These are phyloP conservation scores for Nesospiza acunhae DNA, from an alignment of 2,113 vertebrate genomes.

Conservation along the genomic window DNA sequence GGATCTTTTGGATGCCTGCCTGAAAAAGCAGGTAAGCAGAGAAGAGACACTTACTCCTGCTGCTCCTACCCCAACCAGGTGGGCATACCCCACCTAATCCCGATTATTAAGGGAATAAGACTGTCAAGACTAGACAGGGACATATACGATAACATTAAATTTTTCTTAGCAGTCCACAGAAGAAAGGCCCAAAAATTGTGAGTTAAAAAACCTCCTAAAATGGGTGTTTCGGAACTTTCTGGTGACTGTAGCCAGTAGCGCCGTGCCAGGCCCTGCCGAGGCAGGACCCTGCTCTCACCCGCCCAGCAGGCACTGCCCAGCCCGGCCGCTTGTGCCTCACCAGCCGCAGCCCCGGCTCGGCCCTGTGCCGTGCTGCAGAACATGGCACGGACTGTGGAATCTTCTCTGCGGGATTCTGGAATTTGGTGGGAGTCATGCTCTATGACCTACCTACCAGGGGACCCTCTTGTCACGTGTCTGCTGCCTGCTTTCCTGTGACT, in stretches of 20 bases:
- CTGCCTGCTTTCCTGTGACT: neutral
- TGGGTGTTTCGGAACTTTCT: neutral
- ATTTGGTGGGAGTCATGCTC: neutral
- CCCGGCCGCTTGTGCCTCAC: neutral
- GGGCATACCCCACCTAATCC: neutral
- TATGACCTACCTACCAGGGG: neutral
- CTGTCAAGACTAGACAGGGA: neutral
- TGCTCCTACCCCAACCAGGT: neutral
- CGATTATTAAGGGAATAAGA: neutral
- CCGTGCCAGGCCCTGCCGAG: accelerated
- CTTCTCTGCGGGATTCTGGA: neutral
- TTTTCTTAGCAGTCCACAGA: neutral
- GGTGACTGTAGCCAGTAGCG: neutral
- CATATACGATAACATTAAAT: neutral
- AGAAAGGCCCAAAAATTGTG: neutral
- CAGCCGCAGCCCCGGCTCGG: neutral
- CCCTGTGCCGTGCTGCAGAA: too few relatives aligned
- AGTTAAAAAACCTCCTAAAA: neutral
- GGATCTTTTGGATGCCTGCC: neutral
- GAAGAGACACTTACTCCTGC: neutral
- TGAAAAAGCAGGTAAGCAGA: neutral
- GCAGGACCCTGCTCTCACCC: neutral
- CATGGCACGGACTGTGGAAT: neutral
- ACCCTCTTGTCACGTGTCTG: accelerated
- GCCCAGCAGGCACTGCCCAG: neutral